A percentile compares a stretch with the other conserved stretches of the same genome.
Evolutionary conservation across 2,888 invertebrate species (phyloP).

Genomic region (Agrochola lychnidis): DNA sequence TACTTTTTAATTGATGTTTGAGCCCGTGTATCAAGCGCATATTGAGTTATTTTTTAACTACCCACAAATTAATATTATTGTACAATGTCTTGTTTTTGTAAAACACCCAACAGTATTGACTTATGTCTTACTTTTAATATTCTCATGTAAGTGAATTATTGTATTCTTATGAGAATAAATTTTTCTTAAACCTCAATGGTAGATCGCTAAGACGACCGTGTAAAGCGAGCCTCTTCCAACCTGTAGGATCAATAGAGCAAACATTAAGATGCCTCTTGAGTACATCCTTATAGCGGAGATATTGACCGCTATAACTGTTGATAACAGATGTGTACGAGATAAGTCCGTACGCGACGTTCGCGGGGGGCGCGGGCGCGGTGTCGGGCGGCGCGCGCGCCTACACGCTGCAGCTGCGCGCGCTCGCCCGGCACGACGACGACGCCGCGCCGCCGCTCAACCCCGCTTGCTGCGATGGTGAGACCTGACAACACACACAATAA

Average conservation of each 20-base stretch:
- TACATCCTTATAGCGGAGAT: neutral
- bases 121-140: too few species aligned
- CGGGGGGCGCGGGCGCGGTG: conserved; percentile 81
- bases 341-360: conserved; percentile 93
- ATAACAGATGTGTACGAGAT: conserved; percentile 92
- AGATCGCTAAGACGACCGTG: neutral
- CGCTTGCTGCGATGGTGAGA: conserved; percentile 83
- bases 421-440: conserved; percentile 87
- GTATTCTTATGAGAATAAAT: too few species aligned
- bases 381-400: conserved; percentile 82
- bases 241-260: neutral
- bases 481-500: neutral
- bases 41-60: too few species aligned
- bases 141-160: too few species aligned
- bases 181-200: too few species aligned
- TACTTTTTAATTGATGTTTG: too few species aligned
- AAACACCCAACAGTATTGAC: too few species aligned
- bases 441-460: conserved; percentile 83
- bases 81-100: too few species aligned
- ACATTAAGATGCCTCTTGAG: neutral
- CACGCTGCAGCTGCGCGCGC: conserved; percentile 85
- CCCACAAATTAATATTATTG: too few species aligned
- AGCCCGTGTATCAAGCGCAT: too few species aligned
- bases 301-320: neutral
- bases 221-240: neutral